A percentile compares a stretch with the other conserved stretches of the same genome.
phyloP scores from a whole-genome alignment of 2,888 invertebrate species.

The Chrysomela aeneicollis region DNA sequence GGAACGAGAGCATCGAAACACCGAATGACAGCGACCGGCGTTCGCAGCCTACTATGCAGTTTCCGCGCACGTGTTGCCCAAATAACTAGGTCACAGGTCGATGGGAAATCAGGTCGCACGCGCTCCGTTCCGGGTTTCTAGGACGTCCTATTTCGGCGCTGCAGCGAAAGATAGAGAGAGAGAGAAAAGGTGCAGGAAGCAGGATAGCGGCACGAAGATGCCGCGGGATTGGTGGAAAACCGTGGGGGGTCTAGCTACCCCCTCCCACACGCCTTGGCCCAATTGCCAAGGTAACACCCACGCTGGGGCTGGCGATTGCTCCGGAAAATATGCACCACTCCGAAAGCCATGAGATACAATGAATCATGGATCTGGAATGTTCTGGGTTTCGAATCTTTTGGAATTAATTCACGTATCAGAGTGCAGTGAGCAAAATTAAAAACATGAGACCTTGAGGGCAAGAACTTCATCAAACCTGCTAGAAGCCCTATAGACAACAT shows the following conservation, averaged over 20 bases:
- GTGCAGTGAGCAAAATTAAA: too few species aligned
- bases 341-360: too few species aligned
- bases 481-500: too few species aligned
- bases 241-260: neutral
- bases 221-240: neutral
- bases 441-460: too few species aligned
- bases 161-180: slow-evolving; percentile 18
- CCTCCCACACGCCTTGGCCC: neutral
- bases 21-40: slow-evolving; percentile 12
- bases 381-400: too few species aligned
- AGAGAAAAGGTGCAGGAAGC: neutral
- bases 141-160: slow-evolving; percentile 47
- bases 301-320: neutral
- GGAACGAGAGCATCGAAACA: too few species aligned
- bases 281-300: neutral
- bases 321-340: neutral
- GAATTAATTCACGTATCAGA: too few species aligned
- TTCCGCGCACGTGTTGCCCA: slow-evolving; percentile 50
- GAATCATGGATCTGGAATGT: too few species aligned
- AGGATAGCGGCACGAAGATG: neutral
- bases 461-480: too few species aligned
- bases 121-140: slow-evolving; percentile 53
- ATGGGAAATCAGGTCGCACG: slow-evolving; percentile 54
- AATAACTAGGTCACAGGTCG: slow-evolving; percentile 56
- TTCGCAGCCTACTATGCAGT: slow-evolving; percentile 32